Evolutionary conservation across 2,888 invertebrate genomes (phyloP).

Genomic region (Apoderus coryli): DNA sequence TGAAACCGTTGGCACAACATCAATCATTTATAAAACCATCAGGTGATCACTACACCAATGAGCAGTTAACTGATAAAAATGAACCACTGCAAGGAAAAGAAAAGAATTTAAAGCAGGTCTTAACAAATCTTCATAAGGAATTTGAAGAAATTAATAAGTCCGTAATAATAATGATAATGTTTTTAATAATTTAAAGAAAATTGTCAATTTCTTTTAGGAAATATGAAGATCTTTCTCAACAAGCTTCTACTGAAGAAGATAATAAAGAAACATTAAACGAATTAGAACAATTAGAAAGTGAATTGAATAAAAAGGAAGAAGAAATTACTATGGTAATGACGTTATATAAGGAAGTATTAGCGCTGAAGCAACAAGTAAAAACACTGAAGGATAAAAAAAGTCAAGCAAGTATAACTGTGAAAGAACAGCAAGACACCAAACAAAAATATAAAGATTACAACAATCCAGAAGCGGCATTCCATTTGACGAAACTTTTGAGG

Average conservation of each 20-base stretch:
- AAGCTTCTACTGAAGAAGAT: conserved; percentile 16
- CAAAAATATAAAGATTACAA: conserved; percentile 21
- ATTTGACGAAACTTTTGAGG: conserved; percentile 30
- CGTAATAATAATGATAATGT: conserved; percentile 6
- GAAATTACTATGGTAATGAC: conserved; percentile 33
- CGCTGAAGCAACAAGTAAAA: conserved; percentile 30
- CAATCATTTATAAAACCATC: too few relatives aligned
- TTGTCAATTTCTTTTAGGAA: conserved; percentile 18
- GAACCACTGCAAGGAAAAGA: conserved; percentile 21
- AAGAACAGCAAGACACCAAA: conserved; percentile 12
- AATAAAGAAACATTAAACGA: conserved; percentile 21
- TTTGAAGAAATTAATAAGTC: conserved; percentile 29
- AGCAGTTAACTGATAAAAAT: conserved; percentile 4
- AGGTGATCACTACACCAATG: too few relatives aligned
- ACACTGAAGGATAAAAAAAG: conserved; percentile 25
- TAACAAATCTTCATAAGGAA: conserved; percentile 30
- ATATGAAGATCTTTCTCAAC: conserved; percentile 25
- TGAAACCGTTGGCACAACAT: too few relatives aligned
- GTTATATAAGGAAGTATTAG: conserved; percentile 31
- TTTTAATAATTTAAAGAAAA: background rate
- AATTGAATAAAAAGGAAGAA: conserved; percentile 30
- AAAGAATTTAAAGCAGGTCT: conserved; percentile 28
- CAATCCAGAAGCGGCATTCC: conserved; percentile 27
- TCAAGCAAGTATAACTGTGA: conserved; percentile 19
- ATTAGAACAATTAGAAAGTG: conserved; percentile 27